Evolutionary conservation across 2,888 invertebrate species (phyloP), one percentile per base, ranked within the genome.

Genomic region (Plebejus anna): DNA sequence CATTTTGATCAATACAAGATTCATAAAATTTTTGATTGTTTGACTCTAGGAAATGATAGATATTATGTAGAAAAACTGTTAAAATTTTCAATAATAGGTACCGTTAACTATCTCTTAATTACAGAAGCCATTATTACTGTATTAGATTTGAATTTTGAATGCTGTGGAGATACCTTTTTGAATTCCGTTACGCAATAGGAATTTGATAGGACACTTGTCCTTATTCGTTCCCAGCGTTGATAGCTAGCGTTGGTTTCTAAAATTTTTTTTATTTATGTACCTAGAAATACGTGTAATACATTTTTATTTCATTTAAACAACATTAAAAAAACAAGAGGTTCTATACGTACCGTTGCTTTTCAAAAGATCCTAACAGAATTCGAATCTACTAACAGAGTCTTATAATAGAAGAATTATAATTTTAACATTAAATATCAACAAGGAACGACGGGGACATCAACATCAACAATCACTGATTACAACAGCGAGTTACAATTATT

Each of bases 371-470:
- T 16, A 55, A 55, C 4, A 13, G 55, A 55, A 9, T 55, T 55
- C 16, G 16, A 55, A 16, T 55, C 16, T 55, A 13, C 16, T 16
- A 55, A 16, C 55, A 55, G 2, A 16, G 6, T 70, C n/a, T 38
- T 70, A n/a, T 42, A 22, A n/a, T 42, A 71, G 38, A 71, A n/a
- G 22, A 42, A 38, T 70, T 42, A 7, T 9, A 71, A 71, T 71
- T 55, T 73, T 16, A 73, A 73, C 73, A 36, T 73, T 73, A 16
- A 73, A 73, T 73, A 73, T 55, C 73, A 73, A 73, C 73, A 55
- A 73, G 73, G 16, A 73, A 55, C 73, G 32, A 32, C 28, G 55
- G 51, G 32, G 32, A 73, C 55, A 28, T 42, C 72, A 71, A 42
- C 42, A 71, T 47, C 72, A 73, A 73, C 55, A 51, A 73, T n/a